Conservation (phyloP, 2,113 vertebrate genomes). For the Chaetodon auriga region DNA sequence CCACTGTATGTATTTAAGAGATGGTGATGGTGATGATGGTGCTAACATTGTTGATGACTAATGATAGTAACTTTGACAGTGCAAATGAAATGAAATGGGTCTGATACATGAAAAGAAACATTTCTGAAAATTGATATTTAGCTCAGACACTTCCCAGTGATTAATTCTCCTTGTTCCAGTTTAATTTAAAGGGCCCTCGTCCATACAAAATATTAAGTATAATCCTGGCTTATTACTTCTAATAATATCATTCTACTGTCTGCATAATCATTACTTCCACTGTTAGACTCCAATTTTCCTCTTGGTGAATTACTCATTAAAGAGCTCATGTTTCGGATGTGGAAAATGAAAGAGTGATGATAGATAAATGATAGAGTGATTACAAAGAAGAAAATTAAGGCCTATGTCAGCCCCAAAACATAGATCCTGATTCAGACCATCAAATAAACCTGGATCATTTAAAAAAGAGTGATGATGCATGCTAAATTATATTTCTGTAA, state of each 20-base stretch:
- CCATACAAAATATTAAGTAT: conserved; percentile 52
- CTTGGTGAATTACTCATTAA: conserved; percentile 49
- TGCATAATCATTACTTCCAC: conserved; percentile 51
- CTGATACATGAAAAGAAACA: conserved; percentile 35
- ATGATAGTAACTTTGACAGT: not conserved
- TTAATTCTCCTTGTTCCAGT: conserved; percentile 51
- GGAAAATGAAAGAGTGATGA: conserved; percentile 5
- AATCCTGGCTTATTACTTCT: conserved; percentile 58
- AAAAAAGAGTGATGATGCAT: not conserved
- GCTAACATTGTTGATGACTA: not conserved
- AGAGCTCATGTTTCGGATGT: conserved; percentile 33
- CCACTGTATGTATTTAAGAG: not conserved
- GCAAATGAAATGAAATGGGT: not conserved
- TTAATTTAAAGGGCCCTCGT: conserved; percentile 45
- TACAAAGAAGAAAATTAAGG: not conserved
- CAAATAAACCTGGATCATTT: not conserved
- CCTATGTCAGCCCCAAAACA: not conserved
- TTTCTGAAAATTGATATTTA: conserved; percentile 60
- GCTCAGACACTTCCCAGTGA: conserved; percentile 36
- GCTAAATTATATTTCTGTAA: not conserved
- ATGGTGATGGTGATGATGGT: not conserved
- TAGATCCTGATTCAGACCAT: not conserved
- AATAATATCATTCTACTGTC: conserved; percentile 45
- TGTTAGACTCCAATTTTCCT: conserved; percentile 41
- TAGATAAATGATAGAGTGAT: not conserved